Percentiles rank a stretch among this genome's conserved stretches.
Evolutionary conservation across 2,797 vertebrate genomes (phyloP).

Genomic region (Catostomus latipinnis): DNA sequence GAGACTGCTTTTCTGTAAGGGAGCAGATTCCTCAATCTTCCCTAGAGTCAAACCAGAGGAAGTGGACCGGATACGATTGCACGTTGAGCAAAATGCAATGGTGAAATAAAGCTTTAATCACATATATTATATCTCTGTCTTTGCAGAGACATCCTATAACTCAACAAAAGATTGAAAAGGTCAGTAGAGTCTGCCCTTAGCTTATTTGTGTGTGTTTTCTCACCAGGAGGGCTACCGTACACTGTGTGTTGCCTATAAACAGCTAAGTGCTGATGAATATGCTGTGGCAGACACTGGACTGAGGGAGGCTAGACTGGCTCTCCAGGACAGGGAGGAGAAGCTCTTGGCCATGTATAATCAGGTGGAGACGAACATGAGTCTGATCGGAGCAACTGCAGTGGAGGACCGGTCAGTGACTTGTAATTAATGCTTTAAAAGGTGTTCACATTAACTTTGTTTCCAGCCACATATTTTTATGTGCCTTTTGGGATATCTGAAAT

Average conservation of each 20-base stretch:
- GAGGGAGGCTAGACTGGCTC: constrained; percentile 86
- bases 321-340: constrained; percentile 94
- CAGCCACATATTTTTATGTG: too few relatives aligned
- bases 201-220: constrained; percentile 26
- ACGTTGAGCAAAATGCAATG: constrained; percentile 90
- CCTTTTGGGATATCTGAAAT: too few relatives aligned
- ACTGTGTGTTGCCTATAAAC: constrained; percentile 93
- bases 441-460: too few relatives aligned
- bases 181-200: constrained; percentile 31
- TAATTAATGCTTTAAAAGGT: too few relatives aligned
- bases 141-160: neutral
- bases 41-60: constrained; percentile 88
- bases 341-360: constrained; percentile 90
- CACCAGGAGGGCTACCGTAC: constrained; percentile 94
- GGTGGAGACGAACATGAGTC: constrained; percentile 90
- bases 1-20: constrained; percentile 93
- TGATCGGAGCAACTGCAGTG: constrained; percentile 96
- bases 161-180: constrained; percentile 13
- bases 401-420: constrained; percentile 88
- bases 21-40: constrained; percentile 95
- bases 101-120: neutral
- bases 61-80: constrained; percentile 85
- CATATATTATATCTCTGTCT: neutral
- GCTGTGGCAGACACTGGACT: constrained; percentile 81
- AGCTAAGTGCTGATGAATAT: constrained; percentile 82